These are phyloP conservation scores for Melanerpes aurifrons DNA, from an alignment of 2,113 vertebrate genomes.

Conservation along the genomic window DNA sequence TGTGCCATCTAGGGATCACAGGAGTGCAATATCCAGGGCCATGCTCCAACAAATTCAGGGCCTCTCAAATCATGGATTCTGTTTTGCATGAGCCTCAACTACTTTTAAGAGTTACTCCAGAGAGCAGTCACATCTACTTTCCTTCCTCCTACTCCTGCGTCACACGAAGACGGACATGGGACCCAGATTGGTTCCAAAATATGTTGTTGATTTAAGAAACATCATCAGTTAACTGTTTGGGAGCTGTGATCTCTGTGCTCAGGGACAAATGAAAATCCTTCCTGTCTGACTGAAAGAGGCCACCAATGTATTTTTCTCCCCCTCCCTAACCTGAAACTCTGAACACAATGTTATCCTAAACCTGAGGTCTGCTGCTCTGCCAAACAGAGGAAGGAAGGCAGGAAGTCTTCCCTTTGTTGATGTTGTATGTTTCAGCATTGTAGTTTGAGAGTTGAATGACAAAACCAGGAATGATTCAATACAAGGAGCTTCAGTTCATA, in stretches of 20 bases:
- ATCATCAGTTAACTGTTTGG: neutral
- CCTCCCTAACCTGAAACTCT: neutral
- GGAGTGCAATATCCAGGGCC: neutral
- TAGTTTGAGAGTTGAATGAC: no score
- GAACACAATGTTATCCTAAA: neutral
- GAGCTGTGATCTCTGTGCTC: neutral
- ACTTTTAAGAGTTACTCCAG: neutral
- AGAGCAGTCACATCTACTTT: neutral
- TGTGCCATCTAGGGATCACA: neutral
- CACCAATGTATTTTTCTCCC: neutral
- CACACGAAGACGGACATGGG: neutral
- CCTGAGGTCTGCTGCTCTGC: neutral
- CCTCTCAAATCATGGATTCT: neutral
- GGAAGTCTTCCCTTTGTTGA: neutral
- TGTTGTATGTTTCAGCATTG: no score
- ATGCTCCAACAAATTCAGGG: neutral
- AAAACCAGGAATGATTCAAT: no score
- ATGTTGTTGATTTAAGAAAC: neutral
- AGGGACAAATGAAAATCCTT: neutral
- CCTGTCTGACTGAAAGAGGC: neutral
- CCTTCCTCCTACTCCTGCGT: neutral
- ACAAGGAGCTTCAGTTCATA: no score
- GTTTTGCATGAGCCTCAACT: neutral
- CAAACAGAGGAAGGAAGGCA: neutral
- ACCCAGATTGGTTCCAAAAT: neutral